Base-by-base conservation (phyloP, 2,113 vertebrate genomes). In the Taurulus bubalis region DNA sequence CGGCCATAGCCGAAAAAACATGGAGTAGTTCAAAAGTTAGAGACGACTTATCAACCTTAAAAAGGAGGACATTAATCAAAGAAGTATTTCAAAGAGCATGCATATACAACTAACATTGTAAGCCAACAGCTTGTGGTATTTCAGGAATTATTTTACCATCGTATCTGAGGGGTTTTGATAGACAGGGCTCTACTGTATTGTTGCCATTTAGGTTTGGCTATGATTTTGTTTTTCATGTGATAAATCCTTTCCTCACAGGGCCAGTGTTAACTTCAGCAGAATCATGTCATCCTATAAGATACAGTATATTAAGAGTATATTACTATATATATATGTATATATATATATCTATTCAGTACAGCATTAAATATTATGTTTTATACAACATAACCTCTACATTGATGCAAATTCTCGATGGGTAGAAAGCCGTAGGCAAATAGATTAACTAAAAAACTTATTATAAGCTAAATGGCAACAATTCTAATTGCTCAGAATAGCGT, bases 281-380 rank as follows among this genome's bases (percentile, higher is more conserved):
- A 75, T 78, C 80, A 91, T 83, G 67, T 90, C 90, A 91, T 83
- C 58, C 60, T 87, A 90, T 88, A 83, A 88, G 63, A 90, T 73
- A 86, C 76, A 87, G 84, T 86, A 91, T 92, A 87, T 91, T 86
- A 90, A 91, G 78, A 93, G 76, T 93, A 93, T 92, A 94, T 92
- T 84, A 89, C 84, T 90, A 93, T 91, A 92, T 88, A 68, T 85
- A 87, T 90, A 90, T 93, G 94, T 93, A 88, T 93, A 93, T 84
- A 34, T 34, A 32, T 90, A 90, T 93, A 94, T 93, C 89, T 94
- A 94, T 83, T 88, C 75, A 85, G 85, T 87, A 83, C 75, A 65
- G 90, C 87, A 90, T 89, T 90, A 91, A 92, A 93, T 85, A 91
- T 75, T 84, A 81, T 85, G 83, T 90, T 92, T 93, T 91, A 86